Base-by-base conservation (phyloP, 2,888 invertebrate species). In the Diaphora mendica region DNA sequence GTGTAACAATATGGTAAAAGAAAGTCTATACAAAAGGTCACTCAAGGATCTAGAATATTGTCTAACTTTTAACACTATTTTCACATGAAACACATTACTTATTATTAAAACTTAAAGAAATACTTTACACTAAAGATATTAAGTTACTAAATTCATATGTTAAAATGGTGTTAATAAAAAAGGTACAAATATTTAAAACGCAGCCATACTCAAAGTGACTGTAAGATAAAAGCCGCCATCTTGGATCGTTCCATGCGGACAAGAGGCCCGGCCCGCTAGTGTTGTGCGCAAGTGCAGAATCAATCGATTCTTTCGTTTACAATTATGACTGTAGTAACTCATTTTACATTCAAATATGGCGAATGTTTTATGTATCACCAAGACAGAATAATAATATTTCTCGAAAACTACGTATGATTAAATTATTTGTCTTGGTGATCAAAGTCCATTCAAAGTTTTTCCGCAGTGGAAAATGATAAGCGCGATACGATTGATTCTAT, bases 21-120 rank as follows among this genome's bases (percentile, higher is more conserved):
- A 94, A 94, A 93, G 93, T 94, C 88, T 87, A 91, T 87, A 87
- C 90, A 90, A 94, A 95, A 94, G 94, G 94, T 95, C 95, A 94
- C 93, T 92, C 93, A 93, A 94, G 93, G 94, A 94, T 94, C 92
- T 92, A 93, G 90, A 92, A 91, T 90, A 81, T 73, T 83, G 91
- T 90, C 90, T 79, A 90, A 91, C 86, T 92, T 89, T 86, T 89
- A 91, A 79, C 90, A 92, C 92, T 91, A 87, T 87, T 91, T 90
- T 83, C 90, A 93, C 93, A 92, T 88, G 78, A 87, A 91, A 86
- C 90, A 92, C 93, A 87, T 91, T 87, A 89, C 89, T 92, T 91
- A 90, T 87, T 87, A 87, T 87, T 84, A 71, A 88, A 83, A 89
- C 89, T 90, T 93, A 91, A 90, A 87, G 84, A 90, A 90, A 91